Percentiles rank a stretch among this genome's conserved stretches.
phyloP scores from a whole-genome alignment of 2,888 invertebrate species.

The Epinotia bilunana region DNA sequence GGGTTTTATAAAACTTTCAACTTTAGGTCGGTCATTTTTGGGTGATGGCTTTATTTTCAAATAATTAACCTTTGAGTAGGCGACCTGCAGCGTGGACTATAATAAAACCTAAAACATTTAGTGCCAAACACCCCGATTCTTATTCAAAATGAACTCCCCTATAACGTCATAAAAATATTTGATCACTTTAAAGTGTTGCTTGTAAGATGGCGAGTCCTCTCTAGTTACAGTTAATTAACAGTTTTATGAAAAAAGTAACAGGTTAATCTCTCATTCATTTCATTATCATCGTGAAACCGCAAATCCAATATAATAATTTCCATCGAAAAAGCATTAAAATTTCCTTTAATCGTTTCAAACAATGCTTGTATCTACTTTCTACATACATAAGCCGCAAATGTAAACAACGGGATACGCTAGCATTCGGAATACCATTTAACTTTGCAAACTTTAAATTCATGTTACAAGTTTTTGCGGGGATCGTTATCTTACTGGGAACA shows the following conservation, averaged over 20 bases:
- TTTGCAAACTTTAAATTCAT: slow-evolving; percentile 44
- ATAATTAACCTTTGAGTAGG: background rate
- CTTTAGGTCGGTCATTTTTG: background rate
- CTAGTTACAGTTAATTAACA: too few relatives aligned
- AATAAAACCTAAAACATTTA: too few relatives aligned
- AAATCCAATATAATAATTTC: background rate
- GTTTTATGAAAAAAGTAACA: background rate
- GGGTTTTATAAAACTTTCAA: background rate
- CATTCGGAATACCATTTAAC: slow-evolving; percentile 43
- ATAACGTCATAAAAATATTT: background rate
- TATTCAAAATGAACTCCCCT: too few relatives aligned
- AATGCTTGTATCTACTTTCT: background rate
- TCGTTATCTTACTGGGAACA: slow-evolving; percentile 37
- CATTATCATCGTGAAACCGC: background rate
- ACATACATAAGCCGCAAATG: slow-evolving; percentile 23
- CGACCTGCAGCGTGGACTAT: too few relatives aligned
- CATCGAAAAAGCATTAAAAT: background rate
- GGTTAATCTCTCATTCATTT: background rate
- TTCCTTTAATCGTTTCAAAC: background rate
- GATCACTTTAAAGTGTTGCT: background rate
- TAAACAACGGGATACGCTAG: slow-evolving; percentile 28
- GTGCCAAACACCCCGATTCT: too few relatives aligned
- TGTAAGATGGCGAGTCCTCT: background rate
- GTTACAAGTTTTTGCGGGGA: slow-evolving; percentile 42
- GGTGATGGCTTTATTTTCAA: background rate